phyloP scores from a whole-genome alignment of 2,888 invertebrate species.

The Glaucopsyche alexis region DNA sequence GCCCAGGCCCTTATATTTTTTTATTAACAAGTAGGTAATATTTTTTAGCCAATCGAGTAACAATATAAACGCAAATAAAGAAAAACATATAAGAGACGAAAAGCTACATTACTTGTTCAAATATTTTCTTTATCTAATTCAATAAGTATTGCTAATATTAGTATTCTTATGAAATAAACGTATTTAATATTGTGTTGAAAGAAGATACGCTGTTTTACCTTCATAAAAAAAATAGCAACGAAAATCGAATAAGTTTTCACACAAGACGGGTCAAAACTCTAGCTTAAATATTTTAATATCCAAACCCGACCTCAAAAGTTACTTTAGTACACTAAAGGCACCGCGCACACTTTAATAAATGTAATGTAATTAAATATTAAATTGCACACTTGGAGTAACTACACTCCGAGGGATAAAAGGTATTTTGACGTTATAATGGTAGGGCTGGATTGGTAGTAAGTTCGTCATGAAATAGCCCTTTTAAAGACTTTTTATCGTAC shows the following conservation, averaged over 20 bases:
- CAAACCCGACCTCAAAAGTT: neutral
- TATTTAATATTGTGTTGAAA: too few species aligned
- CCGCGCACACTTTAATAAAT: neutral
- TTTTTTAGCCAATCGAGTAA: too few species aligned
- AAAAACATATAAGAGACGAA: neutral
- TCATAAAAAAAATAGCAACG: neutral
- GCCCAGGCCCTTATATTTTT: too few species aligned
- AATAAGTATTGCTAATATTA: neutral
- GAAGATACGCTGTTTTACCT: too few species aligned
- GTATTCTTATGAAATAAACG: neutral
- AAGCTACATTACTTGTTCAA: neutral
- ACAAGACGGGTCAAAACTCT: too few species aligned
- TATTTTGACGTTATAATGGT: too few species aligned
- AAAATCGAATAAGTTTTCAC: too few species aligned
- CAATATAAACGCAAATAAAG: too few species aligned
- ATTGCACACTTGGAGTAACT: neutral
- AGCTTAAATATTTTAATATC: neutral
- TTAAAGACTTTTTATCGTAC: too few species aligned
- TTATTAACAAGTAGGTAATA: too few species aligned
- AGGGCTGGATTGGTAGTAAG: too few species aligned
- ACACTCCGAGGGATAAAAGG: neutral
- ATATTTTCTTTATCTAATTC: neutral
- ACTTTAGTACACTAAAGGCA: neutral
- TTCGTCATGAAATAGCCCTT: too few species aligned
- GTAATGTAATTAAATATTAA: slow-evolving; percentile 11